Evolutionary conservation across 1,140 invertebrate species (phyloP).

Genomic region (Arion vulgaris): DNA sequence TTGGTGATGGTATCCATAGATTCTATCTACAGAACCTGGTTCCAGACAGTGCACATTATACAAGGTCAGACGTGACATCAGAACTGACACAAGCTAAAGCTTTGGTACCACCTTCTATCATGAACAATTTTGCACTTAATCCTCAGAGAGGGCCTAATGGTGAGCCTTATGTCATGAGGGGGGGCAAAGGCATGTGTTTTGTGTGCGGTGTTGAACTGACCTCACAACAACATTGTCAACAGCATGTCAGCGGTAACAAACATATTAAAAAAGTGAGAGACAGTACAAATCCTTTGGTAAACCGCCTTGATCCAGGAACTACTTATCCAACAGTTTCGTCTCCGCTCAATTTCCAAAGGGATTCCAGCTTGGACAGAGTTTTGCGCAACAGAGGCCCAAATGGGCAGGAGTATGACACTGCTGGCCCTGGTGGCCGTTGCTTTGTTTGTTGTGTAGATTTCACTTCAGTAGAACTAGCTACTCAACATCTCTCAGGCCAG

Average conservation of each 20-base stretch:
- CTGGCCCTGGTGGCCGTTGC: constrained; percentile 47
- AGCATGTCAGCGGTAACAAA: constrained; percentile 51
- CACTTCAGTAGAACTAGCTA: constrained; percentile 46
- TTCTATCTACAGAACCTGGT: not conserved
- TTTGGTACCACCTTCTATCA: not conserved
- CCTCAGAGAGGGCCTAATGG: constrained; percentile 17
- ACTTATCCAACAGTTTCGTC: not conserved
- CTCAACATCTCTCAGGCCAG: constrained; percentile 52
- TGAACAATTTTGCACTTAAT: not conserved
- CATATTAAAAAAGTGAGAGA: constrained; percentile 41
- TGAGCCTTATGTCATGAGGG: constrained; percentile 28
- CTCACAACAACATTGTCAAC: constrained; percentile 51
- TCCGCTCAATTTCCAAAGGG: not conserved
- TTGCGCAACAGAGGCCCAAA: not conserved
- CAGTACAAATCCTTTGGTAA: not conserved
- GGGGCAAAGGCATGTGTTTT: constrained; percentile 49
- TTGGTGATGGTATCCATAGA: constrained; percentile 15
- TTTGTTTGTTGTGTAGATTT: constrained; percentile 53
- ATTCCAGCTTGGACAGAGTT: not conserved
- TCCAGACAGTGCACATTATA: not conserved
- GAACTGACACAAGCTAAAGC: not conserved
- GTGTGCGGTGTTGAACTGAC: constrained; percentile 55
- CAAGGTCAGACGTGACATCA: not conserved
- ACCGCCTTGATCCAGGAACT: not conserved
- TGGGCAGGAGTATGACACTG: constrained; percentile 38